Percentiles rank a stretch among this genome's conserved stretches.
phyloP scores from a whole-genome alignment of 2,113 vertebrate species.

The Xiphophorus maculatus region DNA sequence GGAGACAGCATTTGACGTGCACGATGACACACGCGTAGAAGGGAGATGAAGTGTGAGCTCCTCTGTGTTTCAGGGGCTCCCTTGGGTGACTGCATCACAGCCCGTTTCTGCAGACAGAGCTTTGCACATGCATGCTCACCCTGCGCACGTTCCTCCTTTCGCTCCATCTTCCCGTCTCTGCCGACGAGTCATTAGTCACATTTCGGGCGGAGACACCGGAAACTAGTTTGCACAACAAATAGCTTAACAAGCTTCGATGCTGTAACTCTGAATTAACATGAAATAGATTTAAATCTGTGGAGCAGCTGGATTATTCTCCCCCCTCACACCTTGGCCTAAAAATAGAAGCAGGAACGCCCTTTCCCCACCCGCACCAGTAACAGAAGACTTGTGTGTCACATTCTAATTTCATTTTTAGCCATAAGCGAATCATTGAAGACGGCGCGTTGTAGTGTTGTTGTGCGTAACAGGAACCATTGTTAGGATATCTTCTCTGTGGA shows the following conservation, averaged over 20 bases:
- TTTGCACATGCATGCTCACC: conserved; percentile 26
- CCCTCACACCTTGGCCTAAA: conserved; percentile 52
- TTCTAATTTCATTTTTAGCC: not conserved
- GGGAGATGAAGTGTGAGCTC: conserved; percentile 19
- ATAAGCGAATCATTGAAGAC: not conserved
- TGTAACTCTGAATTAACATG: conserved; percentile 10
- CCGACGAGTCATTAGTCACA: conserved; percentile 39
- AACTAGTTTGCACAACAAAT: conserved; percentile 33
- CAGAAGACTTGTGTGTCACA: not conserved
- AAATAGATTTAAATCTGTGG: conserved; percentile 9
- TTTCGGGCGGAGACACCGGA: conserved; percentile 26
- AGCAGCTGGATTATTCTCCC: conserved; percentile 49
- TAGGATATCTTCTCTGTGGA: conserved; percentile 35
- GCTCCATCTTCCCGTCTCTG: conserved; percentile 20
- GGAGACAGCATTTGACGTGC: conserved; percentile 22
- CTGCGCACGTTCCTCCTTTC: conserved; percentile 27
- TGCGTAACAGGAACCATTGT: not conserved
- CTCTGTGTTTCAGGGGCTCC: conserved; percentile 45
- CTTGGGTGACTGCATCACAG: conserved; percentile 54
- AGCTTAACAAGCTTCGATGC: not conserved
- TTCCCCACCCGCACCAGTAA: conserved; percentile 25
- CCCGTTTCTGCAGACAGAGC: conserved; percentile 66
- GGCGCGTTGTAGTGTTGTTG: not conserved
- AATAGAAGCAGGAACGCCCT: conserved; percentile 49
- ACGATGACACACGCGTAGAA: conserved; percentile 13